Base-by-base conservation (phyloP, 2,888 invertebrate genomes). In the Dendrolimus pini region DNA sequence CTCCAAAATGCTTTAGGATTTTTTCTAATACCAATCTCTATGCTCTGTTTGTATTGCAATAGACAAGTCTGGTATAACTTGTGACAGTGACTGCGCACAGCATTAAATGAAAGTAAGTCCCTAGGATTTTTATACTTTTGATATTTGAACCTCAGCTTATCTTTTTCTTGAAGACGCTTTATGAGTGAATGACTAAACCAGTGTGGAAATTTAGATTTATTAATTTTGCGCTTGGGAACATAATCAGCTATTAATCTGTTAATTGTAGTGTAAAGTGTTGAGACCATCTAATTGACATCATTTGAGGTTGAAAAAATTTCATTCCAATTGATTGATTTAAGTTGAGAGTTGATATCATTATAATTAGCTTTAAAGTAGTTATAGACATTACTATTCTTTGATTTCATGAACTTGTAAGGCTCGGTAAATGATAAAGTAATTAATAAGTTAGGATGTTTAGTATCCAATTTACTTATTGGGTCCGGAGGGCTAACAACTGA, bases 1-100 rank as follows among this genome's bases (percentile, higher is more conserved):
- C 59, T 54, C 59, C 58, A 59, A 18, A 61, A 59, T 52, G 41
- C 53, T 54, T 57, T 61, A 41, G 60, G 57, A 42, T 61, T 55
- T 7, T 53, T 41, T 41, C 42, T 55, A 42, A 61, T 61, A 53
- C 54, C 53, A 14, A 9, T 13, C 54, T 61, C 58, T 54, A 60
- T 58, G 3, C 41, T 12, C 8, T 41, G 1, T 10, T 60, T 57
- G 52, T 60, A 61, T n/a, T 57, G 54, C 10, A 54, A 58, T 41
- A 60, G 58, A 52, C 57, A 60, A 41, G 7, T 13, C 13, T 42
- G 13, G 10, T 30, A 54, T 7, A 58, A 41, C 13, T 14, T n/a
- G 9, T 41, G 7, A 30, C 56, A 56, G 9, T 59, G 54, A 42
- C 54, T 56, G 54, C 54, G 54, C n/a, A 54, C 7, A 54, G n/a